Conservation (phyloP, 2,113 vertebrate genomes). For the Oreotrochilus melanogaster region DNA sequence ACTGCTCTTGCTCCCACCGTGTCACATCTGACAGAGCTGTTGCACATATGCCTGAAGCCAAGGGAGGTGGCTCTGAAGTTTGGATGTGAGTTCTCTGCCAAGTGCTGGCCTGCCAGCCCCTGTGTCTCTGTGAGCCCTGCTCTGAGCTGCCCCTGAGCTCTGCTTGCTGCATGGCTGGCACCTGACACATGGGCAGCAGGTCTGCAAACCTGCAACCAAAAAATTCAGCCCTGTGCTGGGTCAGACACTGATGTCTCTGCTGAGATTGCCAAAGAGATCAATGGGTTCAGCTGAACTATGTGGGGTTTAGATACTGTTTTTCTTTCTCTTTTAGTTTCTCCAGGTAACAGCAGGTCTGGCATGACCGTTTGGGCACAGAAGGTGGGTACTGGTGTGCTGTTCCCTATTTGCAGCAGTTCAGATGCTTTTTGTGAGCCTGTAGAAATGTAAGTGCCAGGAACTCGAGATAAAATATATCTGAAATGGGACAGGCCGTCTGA, state of each 20-base stretch:
- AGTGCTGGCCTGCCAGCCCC: neutral
- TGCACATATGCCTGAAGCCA: neutral
- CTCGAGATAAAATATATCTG: neutral
- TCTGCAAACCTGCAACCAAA: neutral
- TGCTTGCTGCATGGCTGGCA: neutral
- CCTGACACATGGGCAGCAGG: rapidly evolving
- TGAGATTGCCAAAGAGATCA: neutral
- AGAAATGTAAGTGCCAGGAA: neutral
- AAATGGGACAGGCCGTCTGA: neutral
- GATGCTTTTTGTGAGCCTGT: neutral
- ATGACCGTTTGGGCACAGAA: neutral
- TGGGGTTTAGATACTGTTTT: neutral
- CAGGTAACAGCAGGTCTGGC: neutral
- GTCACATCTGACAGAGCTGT: neutral
- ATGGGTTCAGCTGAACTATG: neutral
- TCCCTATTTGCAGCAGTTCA: neutral
- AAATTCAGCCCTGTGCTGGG: neutral
- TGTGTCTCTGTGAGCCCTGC: neutral
- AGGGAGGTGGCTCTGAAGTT: neutral
- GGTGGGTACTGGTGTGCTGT: neutral
- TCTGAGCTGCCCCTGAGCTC: rapidly evolving
- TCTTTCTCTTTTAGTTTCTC: neutral
- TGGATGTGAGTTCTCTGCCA: neutral
- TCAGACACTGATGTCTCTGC: neutral
- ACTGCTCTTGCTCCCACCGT: rapidly evolving